Evolutionary conservation across 2,113 vertebrate genomes (phyloP), one percentile per base, ranked within the genome.

Genomic region (Butastur rufipennis): DNA sequence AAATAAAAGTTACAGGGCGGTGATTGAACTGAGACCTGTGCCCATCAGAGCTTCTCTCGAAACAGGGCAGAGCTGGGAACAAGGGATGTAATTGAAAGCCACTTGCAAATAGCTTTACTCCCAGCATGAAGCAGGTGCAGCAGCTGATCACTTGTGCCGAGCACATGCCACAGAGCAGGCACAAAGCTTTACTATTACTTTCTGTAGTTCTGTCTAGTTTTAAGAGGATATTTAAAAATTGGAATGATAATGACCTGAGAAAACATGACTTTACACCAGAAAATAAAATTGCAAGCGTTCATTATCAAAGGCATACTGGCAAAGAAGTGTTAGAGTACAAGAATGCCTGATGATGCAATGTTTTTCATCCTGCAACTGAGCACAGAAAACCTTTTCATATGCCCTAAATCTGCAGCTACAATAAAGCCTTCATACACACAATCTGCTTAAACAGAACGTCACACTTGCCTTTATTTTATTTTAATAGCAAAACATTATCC

Each of bases 311-410:
- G 95, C 88, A 47, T 92, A 68, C 87, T 96, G 95, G 96, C 94
- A 83, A 98, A 97, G 94, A 48, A 96, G 94, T 96, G 96, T 97
- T 97, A 97, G 97, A 94, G 93, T 97, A 97, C 97, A 97, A 96
- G 97, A 98, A 97, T 97, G 97, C 96, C 86, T 19, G 61, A 93
- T 98, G 98, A 98, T 97, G 98, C 97, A 98, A 98, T 97, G 81
- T 16, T 94, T 98, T 97, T 97, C 96, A 96, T 96, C 97, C 98
- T 97, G 95, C 96, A 97, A 94, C 90, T 32, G 95, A 98, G 95
- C 88, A 98, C 98, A 98, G 97, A 98, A 98, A 98, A 97, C 93
- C 98, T 98, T 98, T 98, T 98, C 98, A 98, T 98, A 95, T 96
- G 97, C 94, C 95, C 94, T 98, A 96, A 98, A 97, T 95, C 97